Conservation (phyloP, 2,888 invertebrate species). For the Ditylenchus weischeri region DNA sequence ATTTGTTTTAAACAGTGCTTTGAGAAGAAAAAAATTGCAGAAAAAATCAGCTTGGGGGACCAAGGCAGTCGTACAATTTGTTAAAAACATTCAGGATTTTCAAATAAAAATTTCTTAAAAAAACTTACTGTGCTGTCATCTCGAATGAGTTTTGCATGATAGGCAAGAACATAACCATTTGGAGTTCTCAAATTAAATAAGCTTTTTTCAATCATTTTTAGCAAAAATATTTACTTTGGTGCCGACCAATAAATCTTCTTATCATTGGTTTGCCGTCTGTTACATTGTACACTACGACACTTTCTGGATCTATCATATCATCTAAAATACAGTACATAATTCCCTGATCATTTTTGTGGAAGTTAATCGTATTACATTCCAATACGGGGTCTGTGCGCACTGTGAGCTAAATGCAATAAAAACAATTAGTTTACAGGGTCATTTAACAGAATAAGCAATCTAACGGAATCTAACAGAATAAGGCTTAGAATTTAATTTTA, state of each 20-base stretch:
- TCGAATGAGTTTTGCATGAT: conserved; percentile 60
- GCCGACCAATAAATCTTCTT: conserved; percentile 69
- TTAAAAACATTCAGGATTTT: too few species aligned
- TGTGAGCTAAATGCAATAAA: not conserved
- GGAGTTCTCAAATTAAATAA: conserved; percentile 64
- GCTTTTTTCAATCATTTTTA: too few species aligned
- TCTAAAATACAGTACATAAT: conserved; percentile 32
- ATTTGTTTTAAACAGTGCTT: too few species aligned
- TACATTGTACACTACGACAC: conserved; percentile 28
- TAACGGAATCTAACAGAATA: too few species aligned
- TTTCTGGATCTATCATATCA: conserved; percentile 30
- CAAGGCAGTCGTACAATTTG: too few species aligned
- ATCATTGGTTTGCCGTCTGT: conserved; percentile 26
- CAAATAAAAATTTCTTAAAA: not conserved
- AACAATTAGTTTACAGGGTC: too few species aligned
- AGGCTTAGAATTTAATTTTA: too few species aligned
- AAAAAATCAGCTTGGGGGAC: too few species aligned
- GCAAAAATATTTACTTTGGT: conserved; percentile 63
- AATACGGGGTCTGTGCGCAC: not conserved
- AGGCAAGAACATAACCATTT: conserved; percentile 82
- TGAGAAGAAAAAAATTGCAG: too few species aligned
- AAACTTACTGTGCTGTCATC: conserved; percentile 29
- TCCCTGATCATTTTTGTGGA: not conserved
- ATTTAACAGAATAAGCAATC: too few species aligned
- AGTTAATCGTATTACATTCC: conserved; percentile 1